Evolutionary conservation across 2,888 invertebrate genomes (phyloP).

Genomic region (Pyralis farinalis): DNA sequence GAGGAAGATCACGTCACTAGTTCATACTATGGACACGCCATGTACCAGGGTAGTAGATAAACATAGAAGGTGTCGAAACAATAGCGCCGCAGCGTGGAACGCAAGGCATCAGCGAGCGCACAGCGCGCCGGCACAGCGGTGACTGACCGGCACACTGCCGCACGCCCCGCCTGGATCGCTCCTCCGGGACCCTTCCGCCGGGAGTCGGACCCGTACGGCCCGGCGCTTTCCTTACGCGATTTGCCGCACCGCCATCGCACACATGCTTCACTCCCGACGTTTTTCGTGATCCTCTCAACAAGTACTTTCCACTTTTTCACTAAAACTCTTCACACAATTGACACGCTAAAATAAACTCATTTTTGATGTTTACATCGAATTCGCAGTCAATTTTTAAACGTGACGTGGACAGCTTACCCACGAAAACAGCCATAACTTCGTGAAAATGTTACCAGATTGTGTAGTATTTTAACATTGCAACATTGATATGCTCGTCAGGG

Average conservation of each 20-base stretch:
- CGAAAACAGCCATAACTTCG: slow-evolving; percentile 1
- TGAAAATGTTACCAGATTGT: background rate
- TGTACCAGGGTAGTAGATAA: slow-evolving; percentile 57
- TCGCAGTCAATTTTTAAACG: background rate
- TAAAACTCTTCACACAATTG: background rate
- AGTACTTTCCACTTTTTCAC: background rate
- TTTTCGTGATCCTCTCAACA: slow-evolving; percentile 19
- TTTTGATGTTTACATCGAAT: slow-evolving; percentile 11
- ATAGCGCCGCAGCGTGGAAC: slow-evolving; percentile 38
- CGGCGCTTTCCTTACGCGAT: slow-evolving; percentile 41
- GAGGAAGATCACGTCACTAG: slow-evolving; percentile 50
- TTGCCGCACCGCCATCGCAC: slow-evolving; percentile 37
- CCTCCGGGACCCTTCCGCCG: slow-evolving; percentile 74
- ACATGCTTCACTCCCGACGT: slow-evolving; percentile 23
- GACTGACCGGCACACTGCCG: slow-evolving; percentile 79
- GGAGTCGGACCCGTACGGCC: slow-evolving; percentile 57
- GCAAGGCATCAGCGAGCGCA: slow-evolving; percentile 54
- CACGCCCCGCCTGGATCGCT: slow-evolving; percentile 66
- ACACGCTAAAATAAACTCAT: background rate
- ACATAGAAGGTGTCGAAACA: slow-evolving; percentile 55
- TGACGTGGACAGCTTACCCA: background rate
- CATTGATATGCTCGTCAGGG: background rate
- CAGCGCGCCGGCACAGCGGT: slow-evolving; percentile 74
- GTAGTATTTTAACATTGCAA: slow-evolving; percentile 3
- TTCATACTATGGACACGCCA: slow-evolving; percentile 53